These are phyloP conservation scores for Heterodera carotae DNA, from an alignment of 1,140 invertebrate genomes.

Conservation along the genomic window DNA sequence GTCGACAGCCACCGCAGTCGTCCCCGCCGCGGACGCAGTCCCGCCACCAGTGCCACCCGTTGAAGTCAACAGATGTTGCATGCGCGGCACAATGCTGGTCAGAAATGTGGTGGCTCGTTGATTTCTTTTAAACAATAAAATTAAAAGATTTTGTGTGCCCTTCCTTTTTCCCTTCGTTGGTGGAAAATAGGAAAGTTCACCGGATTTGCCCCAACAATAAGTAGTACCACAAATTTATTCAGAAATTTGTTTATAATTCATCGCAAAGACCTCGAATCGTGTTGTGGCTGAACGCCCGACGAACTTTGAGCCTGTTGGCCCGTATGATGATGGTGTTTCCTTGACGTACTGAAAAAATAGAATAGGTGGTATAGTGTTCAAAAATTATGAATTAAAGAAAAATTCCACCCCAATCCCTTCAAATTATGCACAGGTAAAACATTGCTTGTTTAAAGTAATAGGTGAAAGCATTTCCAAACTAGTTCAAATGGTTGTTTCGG, in stretches of 20 bases:
- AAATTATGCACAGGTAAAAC: too few species aligned
- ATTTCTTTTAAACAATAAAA: background rate
- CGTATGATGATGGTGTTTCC: background rate
- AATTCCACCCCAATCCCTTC: background rate
- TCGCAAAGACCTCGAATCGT: background rate
- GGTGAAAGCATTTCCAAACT: too few species aligned
- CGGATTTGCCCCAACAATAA: too few species aligned
- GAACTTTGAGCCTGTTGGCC: background rate
- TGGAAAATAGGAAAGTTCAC: too few species aligned
- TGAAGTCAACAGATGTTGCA: constrained; percentile 90
- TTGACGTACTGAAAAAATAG: background rate
- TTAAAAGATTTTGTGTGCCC: too few species aligned
- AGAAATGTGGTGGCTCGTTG: background rate
- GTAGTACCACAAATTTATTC: too few species aligned
- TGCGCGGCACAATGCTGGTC: too few species aligned
- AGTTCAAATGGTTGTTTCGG: too few species aligned
- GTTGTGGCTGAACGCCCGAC: background rate
- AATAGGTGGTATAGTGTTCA: too few species aligned
- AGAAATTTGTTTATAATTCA: too few species aligned
- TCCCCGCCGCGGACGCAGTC: constrained; percentile 9
- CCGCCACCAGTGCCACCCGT: constrained; percentile 35
- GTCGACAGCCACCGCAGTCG: constrained; percentile 2
- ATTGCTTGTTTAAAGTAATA: too few species aligned
- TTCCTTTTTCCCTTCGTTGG: too few species aligned
- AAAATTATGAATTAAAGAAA: background rate